These are phyloP conservation scores for Hyposoter dolosus DNA, from an alignment of 2,888 invertebrate genomes.

Conservation along the genomic window DNA sequence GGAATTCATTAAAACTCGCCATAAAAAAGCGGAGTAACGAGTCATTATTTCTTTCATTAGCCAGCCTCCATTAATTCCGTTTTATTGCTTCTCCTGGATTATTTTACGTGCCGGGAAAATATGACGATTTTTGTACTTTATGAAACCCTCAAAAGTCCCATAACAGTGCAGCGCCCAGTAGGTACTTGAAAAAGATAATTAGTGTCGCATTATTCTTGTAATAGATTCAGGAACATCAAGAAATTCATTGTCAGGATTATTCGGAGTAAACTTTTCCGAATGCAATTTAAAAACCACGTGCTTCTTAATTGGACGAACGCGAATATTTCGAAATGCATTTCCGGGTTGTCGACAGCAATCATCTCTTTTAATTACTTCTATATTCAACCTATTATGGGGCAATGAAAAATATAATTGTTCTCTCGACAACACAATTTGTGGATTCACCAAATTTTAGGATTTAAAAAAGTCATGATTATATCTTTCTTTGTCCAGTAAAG, in stretches of 20 bases:
- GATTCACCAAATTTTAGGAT: background rate
- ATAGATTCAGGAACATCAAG: background rate
- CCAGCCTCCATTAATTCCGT: constrained; percentile 10
- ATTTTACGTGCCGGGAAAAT: constrained; percentile 2
- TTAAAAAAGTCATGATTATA: background rate
- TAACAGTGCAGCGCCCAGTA: background rate
- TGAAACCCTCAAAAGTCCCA: background rate
- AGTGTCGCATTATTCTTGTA: background rate
- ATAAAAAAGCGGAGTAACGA: background rate
- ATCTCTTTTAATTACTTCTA: background rate
- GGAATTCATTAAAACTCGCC: constrained; percentile 16
- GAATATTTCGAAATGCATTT: background rate
- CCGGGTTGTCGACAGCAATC: background rate
- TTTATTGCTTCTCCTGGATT: constrained; percentile 1
- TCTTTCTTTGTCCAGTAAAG: background rate
- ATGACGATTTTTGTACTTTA: background rate
- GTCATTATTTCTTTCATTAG: constrained; percentile 23
- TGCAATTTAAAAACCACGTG: background rate
- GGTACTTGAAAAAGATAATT: background rate
- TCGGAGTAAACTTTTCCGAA: background rate
- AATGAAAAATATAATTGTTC: background rate
- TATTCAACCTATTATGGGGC: background rate
- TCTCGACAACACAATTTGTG: background rate
- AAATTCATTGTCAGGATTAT: background rate
- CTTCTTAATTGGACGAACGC: background rate